Conservation (phyloP, 2,888 invertebrate genomes). For the Hermaeophaga mercurialis region DNA sequence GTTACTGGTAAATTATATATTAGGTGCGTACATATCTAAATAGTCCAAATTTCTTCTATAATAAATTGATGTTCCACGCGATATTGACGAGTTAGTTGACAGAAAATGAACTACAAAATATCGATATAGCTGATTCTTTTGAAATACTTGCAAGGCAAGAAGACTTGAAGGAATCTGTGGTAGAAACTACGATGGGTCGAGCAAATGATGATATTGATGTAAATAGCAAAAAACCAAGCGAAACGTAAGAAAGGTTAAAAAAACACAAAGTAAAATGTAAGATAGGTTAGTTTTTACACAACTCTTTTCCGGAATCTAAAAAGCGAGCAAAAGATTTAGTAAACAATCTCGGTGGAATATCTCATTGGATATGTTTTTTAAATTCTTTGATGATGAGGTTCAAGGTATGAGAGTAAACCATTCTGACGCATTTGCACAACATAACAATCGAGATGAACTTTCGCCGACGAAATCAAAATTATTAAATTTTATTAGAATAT, state of each 20-base stretch:
- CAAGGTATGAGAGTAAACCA: slow-evolving; percentile 11
- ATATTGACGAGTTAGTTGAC: neutral
- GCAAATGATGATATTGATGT: no score
- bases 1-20: slow-evolving; percentile 7
- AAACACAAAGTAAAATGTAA: neutral
- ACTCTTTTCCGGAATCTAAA: neutral
- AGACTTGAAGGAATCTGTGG: no score
- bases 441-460: slow-evolving; percentile 15
- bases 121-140: no score
- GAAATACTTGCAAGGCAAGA: no score
- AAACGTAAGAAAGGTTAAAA: neutral
- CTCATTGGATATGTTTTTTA: slow-evolving; percentile 23
- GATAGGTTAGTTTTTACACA: neutral
- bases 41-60: neutral
- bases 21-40: neutral
- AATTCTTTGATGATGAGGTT: slow-evolving; percentile 25
- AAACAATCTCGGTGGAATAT: neutral
- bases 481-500: slow-evolving; percentile 8
- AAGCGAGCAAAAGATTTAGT: neutral
- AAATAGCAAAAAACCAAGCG: no score
- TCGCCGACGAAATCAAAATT: neutral
- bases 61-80: neutral
- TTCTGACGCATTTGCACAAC: slow-evolving; percentile 15
- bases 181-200: no score
- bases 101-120: neutral